Evolutionary conservation across 2,888 invertebrate genomes (phyloP).

Genomic region (Eupithecia abbreviata): DNA sequence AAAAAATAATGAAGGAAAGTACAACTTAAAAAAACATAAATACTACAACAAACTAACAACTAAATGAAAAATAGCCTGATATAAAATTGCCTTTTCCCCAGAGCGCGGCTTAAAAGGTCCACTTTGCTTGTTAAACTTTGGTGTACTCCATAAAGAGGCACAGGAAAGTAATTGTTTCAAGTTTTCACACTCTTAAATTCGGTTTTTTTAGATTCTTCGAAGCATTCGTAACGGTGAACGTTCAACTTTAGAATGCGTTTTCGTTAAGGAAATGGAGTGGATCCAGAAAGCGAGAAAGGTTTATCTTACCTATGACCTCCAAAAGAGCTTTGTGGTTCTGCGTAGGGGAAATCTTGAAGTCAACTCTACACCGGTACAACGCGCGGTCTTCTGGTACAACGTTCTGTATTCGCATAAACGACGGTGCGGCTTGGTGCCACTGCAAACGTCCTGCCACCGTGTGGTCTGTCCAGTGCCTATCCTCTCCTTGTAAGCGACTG

Average conservation of each 20-base stretch:
- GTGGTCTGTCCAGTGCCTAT: conserved; percentile 89
- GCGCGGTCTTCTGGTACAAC: conserved; percentile 89
- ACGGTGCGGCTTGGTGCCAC: conserved; percentile 87
- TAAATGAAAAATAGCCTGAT: no score
- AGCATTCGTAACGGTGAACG: background rate
- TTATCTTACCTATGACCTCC: conserved; percentile 86
- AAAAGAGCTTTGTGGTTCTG: conserved; percentile 89
- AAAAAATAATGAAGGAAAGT: no score
- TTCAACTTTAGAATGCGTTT: background rate
- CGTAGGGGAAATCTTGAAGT: conserved; percentile 91
- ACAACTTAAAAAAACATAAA: no score
- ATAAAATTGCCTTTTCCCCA: no score
- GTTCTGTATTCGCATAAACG: conserved; percentile 87
- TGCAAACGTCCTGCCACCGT: conserved; percentile 86
- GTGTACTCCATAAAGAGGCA: background rate
- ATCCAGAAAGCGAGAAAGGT: background rate
- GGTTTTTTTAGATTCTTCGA: background rate
- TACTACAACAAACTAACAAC: no score
- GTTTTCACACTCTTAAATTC: background rate
- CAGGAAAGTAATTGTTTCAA: background rate
- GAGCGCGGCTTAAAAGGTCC: no score
- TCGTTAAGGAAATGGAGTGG: background rate
- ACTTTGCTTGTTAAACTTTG: background rate
- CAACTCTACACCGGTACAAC: conserved; percentile 91
- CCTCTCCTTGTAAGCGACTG: conserved; percentile 82